Evolutionary conservation across 2,797 vertebrate species (phyloP), one percentile per base, ranked within the genome.

Genomic region (Glyptemys insculpta): DNA sequence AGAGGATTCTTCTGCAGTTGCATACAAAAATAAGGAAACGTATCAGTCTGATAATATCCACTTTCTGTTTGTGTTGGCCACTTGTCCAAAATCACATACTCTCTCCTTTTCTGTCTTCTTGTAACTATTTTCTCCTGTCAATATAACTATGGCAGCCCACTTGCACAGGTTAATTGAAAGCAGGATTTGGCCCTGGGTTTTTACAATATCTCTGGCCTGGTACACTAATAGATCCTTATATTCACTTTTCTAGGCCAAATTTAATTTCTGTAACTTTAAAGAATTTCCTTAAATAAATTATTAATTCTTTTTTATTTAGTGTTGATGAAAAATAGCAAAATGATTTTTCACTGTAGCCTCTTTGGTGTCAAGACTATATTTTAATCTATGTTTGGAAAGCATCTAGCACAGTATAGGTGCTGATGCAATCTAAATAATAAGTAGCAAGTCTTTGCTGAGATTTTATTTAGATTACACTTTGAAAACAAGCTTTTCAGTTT

Each of bases 81-180:
- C 23, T 87, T 90, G 49, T 85, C 6, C 52, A 49, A 53, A 90
- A 94, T 19, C 50, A 57, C 6, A 12, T 79, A 53, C 23, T 11
- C 4, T 18, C 65, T 86, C 74, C 29, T 37, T 78, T 15, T 1
- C 16, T 3, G 37, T 11, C 8, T 4, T 57, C 11, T 31, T 87
- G 52, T 85, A 19, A 21, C 31, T 90, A 90, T 53, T 85, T 68
- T 68, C 19, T 68, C 65, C n/a, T 68, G n/a, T 68, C n/a, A 37
- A 3, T 37, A 68, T 68, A 37, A 68, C 19, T 68, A 68, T 68
- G 65, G 72, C 25, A 47, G 6, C 72, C 41, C 65, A 68, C 72
- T 76, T 76, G 41, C 37, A 27, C 23, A 76, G 12, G 15, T 31
- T 49, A 78, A 49, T 14, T 16, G 41, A 78, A 78, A 49, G 8